phyloP scores from a whole-genome alignment of 2,113 vertebrate genomes.

The Crotalus helleri region DNA sequence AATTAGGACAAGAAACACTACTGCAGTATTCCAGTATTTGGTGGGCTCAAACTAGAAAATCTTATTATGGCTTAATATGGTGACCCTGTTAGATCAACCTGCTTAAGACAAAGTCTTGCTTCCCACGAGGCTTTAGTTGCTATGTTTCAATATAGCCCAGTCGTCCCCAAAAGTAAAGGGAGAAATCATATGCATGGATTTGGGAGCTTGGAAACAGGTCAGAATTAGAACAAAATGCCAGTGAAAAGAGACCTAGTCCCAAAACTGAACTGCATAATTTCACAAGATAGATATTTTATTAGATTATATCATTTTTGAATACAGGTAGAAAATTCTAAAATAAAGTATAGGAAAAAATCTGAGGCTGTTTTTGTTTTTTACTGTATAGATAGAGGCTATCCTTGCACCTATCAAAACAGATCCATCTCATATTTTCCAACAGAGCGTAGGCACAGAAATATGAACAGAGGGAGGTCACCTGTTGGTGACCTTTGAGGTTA shows the following conservation, averaged over 20 bases:
- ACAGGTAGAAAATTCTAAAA: neutral
- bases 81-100: neutral
- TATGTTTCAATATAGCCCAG: neutral
- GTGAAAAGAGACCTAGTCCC: neutral
- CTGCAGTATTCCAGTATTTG: neutral
- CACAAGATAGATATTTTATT: neutral
- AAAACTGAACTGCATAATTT: neutral
- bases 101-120: neutral
- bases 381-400: neutral
- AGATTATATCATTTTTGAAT: neutral
- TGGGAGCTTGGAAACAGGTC: neutral
- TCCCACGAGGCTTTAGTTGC: neutral
- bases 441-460: neutral
- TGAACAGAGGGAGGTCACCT: conserved; percentile 3
- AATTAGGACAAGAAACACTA: neutral
- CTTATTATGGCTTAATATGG: neutral
- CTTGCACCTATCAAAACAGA: neutral
- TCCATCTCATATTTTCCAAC: conserved; percentile 32
- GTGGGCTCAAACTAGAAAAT: neutral
- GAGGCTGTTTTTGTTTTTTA: neutral
- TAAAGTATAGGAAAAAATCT: neutral
- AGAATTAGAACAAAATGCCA: neutral
- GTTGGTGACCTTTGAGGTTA: conserved; percentile 31
- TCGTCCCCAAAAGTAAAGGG: neutral
- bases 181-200: neutral